phyloP scores from a whole-genome alignment of 2,797 vertebrate species.

The Eutrigla gurnardus region DNA sequence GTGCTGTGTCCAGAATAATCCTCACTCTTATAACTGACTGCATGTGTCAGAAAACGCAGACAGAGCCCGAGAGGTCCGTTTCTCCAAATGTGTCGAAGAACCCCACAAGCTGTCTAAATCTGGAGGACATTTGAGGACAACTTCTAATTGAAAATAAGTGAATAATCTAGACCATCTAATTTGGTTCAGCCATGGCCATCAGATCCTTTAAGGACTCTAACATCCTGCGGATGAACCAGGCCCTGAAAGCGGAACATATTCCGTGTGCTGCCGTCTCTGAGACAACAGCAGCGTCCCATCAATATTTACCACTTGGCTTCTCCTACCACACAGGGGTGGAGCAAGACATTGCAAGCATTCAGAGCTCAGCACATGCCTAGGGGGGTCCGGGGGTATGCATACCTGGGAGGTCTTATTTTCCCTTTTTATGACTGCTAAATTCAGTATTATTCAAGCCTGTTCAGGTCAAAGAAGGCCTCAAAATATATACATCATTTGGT shows the following conservation, averaged over 20 bases:
- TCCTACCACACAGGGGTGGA: slow-evolving; percentile 8
- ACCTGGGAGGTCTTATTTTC: not conserved
- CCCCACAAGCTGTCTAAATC: not conserved
- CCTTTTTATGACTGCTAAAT: no score
- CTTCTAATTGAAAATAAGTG: slow-evolving; percentile 3
- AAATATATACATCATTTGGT: not conserved
- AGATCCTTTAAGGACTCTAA: slow-evolving; percentile 11
- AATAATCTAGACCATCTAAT: slow-evolving; percentile 24
- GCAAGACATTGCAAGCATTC: not conserved
- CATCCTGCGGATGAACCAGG: slow-evolving; percentile 1
- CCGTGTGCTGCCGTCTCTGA: slow-evolving; percentile 7
- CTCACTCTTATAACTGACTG: slow-evolving; percentile 4
- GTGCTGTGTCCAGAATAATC: slow-evolving; percentile 5
- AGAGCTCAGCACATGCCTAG: not conserved
- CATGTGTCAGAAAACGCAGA: slow-evolving; percentile 3
- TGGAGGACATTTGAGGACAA: slow-evolving; percentile 1
- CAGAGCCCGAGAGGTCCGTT: slow-evolving; percentile 6
- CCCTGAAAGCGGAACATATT: slow-evolving; percentile 12
- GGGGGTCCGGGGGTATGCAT: not conserved
- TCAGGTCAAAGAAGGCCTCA: not conserved
- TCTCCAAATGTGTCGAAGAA: not conserved
- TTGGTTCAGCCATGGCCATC: not conserved
- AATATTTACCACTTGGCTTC: slow-evolving; percentile 67
- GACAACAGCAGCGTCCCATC: slow-evolving; percentile 67
- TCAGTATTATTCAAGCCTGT: not conserved